Base-by-base conservation (phyloP, 2,888 invertebrate species). In the Ichneumoninae sp. region DNA sequence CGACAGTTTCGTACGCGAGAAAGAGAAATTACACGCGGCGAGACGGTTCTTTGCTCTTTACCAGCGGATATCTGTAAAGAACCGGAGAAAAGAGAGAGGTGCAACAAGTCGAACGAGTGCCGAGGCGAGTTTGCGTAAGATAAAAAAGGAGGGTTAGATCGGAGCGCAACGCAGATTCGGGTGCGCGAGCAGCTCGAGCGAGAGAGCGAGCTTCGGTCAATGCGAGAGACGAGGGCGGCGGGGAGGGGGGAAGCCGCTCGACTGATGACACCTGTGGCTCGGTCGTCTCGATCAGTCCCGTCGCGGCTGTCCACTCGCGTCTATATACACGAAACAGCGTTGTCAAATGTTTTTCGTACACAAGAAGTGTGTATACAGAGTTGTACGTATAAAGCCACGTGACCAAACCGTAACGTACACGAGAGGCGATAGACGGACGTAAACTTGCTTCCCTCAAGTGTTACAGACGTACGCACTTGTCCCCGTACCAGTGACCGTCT, bases 201-300 rank as follows among this genome's bases (percentile, higher is more conserved):
- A 74, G 83, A 47, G 50, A 66, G 82, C 75, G 83, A 82, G 80
- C 70, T 76, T 71, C 82, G 82, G 84, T 82, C 82, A 84, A 85
- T 82, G 84, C 76, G 78, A 80, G 78, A 71, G 82, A 57, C 72
- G 52, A 26, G 71, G 79, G 79, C 80, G 81, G 83, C 81, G 88
- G 83, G 86, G 89, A 78, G 87, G 82, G 82, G 86, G 86, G 77
- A 69, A 76, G 82, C 69, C 82, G 83, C 83, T 85, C 86, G 89
- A 88, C 90, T 87, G 91, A 91, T 92, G 92, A 92, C 92, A 92
- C 92, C 92, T 92, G 92, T 92, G 90, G 92, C 92, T 91, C 89
- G 90, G 88, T 88, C 88, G 88, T 89, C 90, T 88, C 90, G 91
- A 90, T 92, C 93, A 93, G 93, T 93, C 90, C 90, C 90, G 91